phyloP scores from a whole-genome alignment of 2,888 invertebrate species.

The Rotaria macrura region DNA sequence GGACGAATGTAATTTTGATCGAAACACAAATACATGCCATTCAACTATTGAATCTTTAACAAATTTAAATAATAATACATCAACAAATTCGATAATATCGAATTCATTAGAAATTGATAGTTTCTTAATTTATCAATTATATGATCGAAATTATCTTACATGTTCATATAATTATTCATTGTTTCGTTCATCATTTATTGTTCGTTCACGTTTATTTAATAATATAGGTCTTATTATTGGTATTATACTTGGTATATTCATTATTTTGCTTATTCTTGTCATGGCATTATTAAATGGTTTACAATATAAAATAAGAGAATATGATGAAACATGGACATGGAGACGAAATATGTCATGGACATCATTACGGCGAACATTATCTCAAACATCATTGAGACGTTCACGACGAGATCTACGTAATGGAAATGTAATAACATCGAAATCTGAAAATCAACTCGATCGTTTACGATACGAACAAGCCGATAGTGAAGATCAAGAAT shows the following conservation, averaged over 20 bases:
- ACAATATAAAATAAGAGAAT: slow-evolving; percentile 19
- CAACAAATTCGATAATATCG: background rate
- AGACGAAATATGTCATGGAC: slow-evolving; percentile 22
- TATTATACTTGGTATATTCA: background rate
- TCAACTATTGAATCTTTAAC: background rate
- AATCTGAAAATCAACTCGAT: slow-evolving; percentile 17
- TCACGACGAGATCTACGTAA: slow-evolving; percentile 3
- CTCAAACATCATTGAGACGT: slow-evolving; percentile 4
- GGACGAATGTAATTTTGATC: background rate
- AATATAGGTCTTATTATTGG: background rate
- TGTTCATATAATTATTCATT: background rate
- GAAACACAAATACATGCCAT: background rate
- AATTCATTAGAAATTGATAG: background rate
- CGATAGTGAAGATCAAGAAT: background rate
- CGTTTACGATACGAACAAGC: background rate
- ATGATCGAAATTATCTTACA: background rate
- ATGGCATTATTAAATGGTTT: slow-evolving; percentile 13
- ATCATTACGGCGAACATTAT: slow-evolving; percentile 9
- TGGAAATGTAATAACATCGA: background rate
- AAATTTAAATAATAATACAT: background rate
- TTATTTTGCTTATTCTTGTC: background rate
- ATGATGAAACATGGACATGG: slow-evolving; percentile 7
- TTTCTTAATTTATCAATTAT: background rate
- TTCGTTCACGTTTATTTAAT: background rate
- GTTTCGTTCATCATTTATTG: background rate